phyloP scores from a whole-genome alignment of 2,888 invertebrate species.

The Troilus luridus region DNA sequence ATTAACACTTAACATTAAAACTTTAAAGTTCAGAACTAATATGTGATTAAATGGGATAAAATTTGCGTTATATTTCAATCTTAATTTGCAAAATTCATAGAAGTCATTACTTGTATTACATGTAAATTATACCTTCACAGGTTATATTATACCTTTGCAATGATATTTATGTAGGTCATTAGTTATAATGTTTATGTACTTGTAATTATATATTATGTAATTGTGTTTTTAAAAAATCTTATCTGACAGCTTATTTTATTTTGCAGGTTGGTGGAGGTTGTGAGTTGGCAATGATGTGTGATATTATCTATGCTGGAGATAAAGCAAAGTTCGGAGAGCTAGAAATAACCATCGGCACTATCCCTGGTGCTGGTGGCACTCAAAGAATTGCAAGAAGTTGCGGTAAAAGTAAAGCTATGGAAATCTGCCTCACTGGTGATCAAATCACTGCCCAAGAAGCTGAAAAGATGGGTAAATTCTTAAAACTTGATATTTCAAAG shows the following conservation, averaged over 20 bases:
- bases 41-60: too few relatives aligned
- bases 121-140: too few relatives aligned
- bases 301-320: slow-evolving; percentile 98
- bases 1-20: too few relatives aligned
- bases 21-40: too few relatives aligned
- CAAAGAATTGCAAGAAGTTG: slow-evolving; percentile 87
- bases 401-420: slow-evolving; percentile 99
- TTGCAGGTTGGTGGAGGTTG: slow-evolving; percentile 95
- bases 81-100: too few relatives aligned
- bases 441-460: slow-evolving; percentile 93
- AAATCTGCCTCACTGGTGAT: slow-evolving; percentile 94
- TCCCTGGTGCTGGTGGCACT: slow-evolving; percentile 98
- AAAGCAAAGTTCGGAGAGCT: slow-evolving; percentile 99
- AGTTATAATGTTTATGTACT: too few relatives aligned
- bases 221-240: background rate
- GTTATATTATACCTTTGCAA: too few relatives aligned
- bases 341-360: slow-evolving; percentile 96
- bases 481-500: background rate
- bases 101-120: too few relatives aligned
- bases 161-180: too few relatives aligned
- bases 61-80: too few relatives aligned
- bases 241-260: slow-evolving; percentile 47
- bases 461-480: slow-evolving; percentile 81
- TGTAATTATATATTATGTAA: background rate
- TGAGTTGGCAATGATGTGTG: slow-evolving; percentile 99